Conservation (phyloP, 2,888 invertebrate species). For the Brachyopa scutellaris region DNA sequence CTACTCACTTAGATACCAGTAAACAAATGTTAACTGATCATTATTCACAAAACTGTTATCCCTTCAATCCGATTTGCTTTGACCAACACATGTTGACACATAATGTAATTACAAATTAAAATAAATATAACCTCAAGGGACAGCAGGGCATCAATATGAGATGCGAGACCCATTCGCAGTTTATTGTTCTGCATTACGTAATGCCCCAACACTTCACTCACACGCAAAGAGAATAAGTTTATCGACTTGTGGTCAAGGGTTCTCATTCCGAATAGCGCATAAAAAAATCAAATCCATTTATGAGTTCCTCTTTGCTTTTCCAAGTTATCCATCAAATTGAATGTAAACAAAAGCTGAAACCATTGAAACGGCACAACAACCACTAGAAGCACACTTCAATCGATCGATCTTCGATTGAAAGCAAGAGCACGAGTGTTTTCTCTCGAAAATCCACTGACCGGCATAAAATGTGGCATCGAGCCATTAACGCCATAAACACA, state of each 20-base stretch:
- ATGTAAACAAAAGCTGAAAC: constrained; percentile 32
- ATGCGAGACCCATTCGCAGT: too few species aligned
- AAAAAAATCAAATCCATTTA: constrained; percentile 12
- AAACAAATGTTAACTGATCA: too few species aligned
- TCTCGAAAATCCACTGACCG: constrained; percentile 51
- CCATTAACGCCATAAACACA: constrained; percentile 53
- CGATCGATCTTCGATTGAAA: constrained; percentile 55
- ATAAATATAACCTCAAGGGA: too few species aligned
- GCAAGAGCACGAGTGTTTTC: constrained; percentile 56
- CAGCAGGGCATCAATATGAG: too few species aligned
- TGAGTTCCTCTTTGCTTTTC: constrained; percentile 16
- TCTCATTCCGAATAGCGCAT: background rate
- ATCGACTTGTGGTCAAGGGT: constrained; percentile 2
- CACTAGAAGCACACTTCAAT: constrained; percentile 26
- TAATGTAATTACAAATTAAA: too few species aligned
- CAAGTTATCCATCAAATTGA: constrained; percentile 18
- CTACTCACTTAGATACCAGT: too few species aligned
- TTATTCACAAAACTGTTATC: too few species aligned
- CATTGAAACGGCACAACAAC: constrained; percentile 6
- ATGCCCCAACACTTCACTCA: too few species aligned
- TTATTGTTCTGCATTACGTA: too few species aligned
- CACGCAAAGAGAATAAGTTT: constrained; percentile 5
- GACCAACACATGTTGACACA: too few species aligned
- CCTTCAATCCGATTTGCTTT: too few species aligned
- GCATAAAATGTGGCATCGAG: constrained; percentile 54